Percentiles rank a stretch among this genome's conserved stretches.
phyloP scores from a whole-genome alignment of 2,113 vertebrate species.

The Semnornis frantzii region DNA sequence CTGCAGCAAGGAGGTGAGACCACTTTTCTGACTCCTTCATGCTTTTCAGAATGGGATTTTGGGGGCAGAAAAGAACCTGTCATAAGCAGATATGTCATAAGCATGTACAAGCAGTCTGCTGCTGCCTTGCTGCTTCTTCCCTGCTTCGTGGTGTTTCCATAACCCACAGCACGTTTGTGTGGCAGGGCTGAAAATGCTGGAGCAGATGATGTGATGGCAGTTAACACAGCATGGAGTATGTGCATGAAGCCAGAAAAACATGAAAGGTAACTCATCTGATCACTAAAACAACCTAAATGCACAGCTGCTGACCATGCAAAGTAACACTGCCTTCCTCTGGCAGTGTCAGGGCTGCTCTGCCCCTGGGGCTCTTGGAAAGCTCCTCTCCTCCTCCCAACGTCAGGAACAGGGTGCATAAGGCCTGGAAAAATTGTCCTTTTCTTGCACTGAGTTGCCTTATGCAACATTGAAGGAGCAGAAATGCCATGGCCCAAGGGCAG shows the following conservation, averaged over 20 bases:
- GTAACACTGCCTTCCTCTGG: no score
- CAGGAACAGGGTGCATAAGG: background rate
- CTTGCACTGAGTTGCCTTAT: background rate
- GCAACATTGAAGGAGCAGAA: background rate
- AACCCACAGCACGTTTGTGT: fast-evolving
- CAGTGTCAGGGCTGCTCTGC: background rate
- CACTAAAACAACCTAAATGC: background rate
- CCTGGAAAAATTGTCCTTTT: background rate
- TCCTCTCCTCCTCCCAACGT: background rate
- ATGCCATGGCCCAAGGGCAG: background rate
- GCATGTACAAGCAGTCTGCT: background rate
- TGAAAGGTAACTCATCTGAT: background rate
- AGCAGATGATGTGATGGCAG: background rate
- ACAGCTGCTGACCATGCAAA: background rate
- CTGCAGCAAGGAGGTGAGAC: background rate
- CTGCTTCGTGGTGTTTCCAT: background rate
- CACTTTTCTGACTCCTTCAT: background rate
- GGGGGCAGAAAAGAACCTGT: fast-evolving
- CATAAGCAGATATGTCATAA: background rate
- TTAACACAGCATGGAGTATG: no score
- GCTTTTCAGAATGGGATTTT: background rate
- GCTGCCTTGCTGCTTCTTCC: background rate
- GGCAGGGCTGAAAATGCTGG: background rate
- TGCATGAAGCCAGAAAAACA: background rate
- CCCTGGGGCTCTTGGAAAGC: background rate